These are phyloP conservation scores for Enoplosus armatus DNA, from an alignment of 2,797 vertebrate genomes.

Conservation along the genomic window DNA sequence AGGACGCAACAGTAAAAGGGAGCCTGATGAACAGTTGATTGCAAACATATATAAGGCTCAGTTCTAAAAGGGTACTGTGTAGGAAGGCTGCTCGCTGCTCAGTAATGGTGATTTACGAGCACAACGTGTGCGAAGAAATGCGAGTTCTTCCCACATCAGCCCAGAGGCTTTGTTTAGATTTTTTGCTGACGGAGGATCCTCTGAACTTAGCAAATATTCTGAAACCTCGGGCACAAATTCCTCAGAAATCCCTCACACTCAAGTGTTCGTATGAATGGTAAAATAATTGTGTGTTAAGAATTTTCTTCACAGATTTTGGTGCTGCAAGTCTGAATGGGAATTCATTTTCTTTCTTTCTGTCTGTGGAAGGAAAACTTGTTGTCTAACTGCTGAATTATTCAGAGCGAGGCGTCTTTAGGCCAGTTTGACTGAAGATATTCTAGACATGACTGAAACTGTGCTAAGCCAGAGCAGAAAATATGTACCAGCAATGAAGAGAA, in stretches of 20 bases:
- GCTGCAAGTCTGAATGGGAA: conserved; percentile 29
- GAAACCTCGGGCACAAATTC: not conserved
- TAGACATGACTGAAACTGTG: conserved; percentile 23
- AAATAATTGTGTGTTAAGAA: not conserved
- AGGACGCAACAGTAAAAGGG: conserved; percentile 11
- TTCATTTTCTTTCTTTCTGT: conserved; percentile 27
- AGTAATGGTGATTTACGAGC: conserved; percentile 73
- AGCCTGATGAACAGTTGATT: conserved; percentile 67
- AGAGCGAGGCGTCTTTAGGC: conserved; percentile 44
- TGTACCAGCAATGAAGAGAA: conserved; percentile 27
- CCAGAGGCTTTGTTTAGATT: conserved; percentile 64
- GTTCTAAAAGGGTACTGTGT: conserved; percentile 60
- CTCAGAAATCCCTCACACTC: not conserved
- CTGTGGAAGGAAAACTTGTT: conserved; percentile 42
- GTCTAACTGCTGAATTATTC: conserved; percentile 71
- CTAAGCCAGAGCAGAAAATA: conserved; percentile 25
- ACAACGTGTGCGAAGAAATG: conserved; percentile 52
- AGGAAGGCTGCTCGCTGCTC: conserved; percentile 45
- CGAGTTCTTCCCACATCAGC: conserved; percentile 60
- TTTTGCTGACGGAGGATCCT: conserved; percentile 26
- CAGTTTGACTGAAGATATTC: conserved; percentile 49
- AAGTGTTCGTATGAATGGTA: not conserved
- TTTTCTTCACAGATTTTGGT: not conserved
- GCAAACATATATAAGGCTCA: conserved; percentile 61
- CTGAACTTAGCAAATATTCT: conserved; percentile 13